Base-by-base conservation (phyloP, 1,140 invertebrate species). In the Calycopis cecrops region DNA sequence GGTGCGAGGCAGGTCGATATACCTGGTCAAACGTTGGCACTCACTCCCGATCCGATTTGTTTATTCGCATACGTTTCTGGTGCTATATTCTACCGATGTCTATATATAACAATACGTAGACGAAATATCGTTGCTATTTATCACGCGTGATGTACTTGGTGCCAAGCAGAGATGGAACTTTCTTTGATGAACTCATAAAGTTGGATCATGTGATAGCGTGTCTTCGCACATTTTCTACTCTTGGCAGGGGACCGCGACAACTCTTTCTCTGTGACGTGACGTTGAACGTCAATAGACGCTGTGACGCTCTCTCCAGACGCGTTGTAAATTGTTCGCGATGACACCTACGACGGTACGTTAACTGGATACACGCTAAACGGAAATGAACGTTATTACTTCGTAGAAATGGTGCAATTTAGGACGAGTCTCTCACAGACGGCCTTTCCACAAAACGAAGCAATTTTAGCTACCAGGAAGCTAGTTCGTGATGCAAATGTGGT, bases 11-110 rank as follows among this genome's bases (percentile, higher is more conserved):
- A 50, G 70, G 33, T 70, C 72, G 58, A 57, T 33, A 12, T 14
- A 33, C 21, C 50, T 68, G 64, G 72, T 53, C 60, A 56, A 62
- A 57, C 62, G 55, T 78, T 78, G 75, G 75, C 75, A 77, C 65
- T 55, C 59, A 55, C 60, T 52, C 63, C 52, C 69, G 64, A 70
- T 71, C 69, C 63, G 57, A 55, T 53, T 73, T 70, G 72, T 72
- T 28, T 6, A 28, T 73, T 70, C 67, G 71, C 70, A 40, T 28
- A 28, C 37, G 51, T 42, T 40, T 14, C 35, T 34, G 60, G 65
- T 57, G 59, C 65, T 60, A 57, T 65, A 59, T 64, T 59, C 55
- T 60, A 64, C 65, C 21, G 6, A 3, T 28, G 21, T 28, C 21
- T 28, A 28, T 28, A 28, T 28, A 28, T 28, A 28, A 28, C 6